phyloP scores from a whole-genome alignment of 2,888 invertebrate species.

The Tigriopus californicus region DNA sequence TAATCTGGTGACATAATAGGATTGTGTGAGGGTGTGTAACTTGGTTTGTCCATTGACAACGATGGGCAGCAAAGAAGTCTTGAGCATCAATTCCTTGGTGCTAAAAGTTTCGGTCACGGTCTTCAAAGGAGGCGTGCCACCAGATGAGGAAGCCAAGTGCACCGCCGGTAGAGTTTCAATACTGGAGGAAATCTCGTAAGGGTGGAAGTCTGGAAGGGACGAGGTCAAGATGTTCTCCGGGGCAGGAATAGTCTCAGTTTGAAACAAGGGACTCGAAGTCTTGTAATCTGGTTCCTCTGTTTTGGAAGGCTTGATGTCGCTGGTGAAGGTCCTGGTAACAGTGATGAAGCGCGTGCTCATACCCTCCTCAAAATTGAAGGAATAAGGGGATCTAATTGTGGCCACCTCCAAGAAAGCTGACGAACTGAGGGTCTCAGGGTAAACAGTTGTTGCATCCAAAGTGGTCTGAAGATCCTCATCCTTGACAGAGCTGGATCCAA shows the following conservation, averaged over 20 bases:
- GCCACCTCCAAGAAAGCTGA: conserved; percentile 58
- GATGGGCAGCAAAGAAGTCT: conserved; percentile 71
- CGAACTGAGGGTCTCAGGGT: conserved; percentile 42
- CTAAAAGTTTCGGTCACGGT: conserved; percentile 78
- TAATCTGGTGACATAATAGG: conserved; percentile 66
- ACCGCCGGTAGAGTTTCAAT: conserved; percentile 65
- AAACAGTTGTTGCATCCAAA: conserved; percentile 10
- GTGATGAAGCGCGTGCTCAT: conserved; percentile 73
- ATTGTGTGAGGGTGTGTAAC: conserved; percentile 58
- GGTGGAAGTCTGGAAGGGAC: conserved; percentile 38
- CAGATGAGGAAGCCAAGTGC: conserved; percentile 44
- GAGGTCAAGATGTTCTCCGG: conserved; percentile 64
- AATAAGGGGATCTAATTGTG: conserved; percentile 70
- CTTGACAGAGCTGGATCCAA: conserved; percentile 36
- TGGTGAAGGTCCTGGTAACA: conserved; percentile 36
- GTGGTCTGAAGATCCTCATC: conserved; percentile 8
- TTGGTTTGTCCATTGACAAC: conserved; percentile 52
- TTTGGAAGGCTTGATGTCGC: conserved; percentile 21
- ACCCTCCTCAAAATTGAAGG: conserved; percentile 33
- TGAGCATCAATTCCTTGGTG: conserved; percentile 66
- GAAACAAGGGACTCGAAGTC: conserved; percentile 10
- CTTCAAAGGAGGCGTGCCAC: conserved; percentile 67
- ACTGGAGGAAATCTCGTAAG: conserved; percentile 20
- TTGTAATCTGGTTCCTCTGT: not conserved
- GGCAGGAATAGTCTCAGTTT: conserved; percentile 39